Evolutionary conservation across 2,797 vertebrate genomes (phyloP).

Genomic region (Synaphobranchus kaupii): DNA sequence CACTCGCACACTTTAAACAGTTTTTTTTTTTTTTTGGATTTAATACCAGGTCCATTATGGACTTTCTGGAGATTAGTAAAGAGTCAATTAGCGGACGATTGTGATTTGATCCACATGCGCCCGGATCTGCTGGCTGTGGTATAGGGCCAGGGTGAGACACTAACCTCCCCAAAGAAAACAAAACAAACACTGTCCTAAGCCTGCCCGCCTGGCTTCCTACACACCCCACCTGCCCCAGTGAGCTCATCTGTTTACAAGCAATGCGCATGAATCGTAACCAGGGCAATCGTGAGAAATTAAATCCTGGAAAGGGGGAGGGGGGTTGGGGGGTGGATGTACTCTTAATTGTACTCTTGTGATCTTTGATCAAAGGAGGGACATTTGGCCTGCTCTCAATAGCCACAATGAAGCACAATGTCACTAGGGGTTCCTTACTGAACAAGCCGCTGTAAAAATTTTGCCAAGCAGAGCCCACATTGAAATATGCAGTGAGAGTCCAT

Average conservation of each 20-base stretch:
- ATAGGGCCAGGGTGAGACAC: slow-evolving; percentile 32
- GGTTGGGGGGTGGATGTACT: slow-evolving; percentile 49
- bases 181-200: neutral
- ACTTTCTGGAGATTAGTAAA: slow-evolving; percentile 92
- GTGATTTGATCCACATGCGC: slow-evolving; percentile 98
- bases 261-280: neutral
- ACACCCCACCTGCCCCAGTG: neutral
- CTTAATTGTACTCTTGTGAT: slow-evolving; percentile 62
- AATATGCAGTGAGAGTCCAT: neutral
- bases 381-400: slow-evolving; percentile 63
- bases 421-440: neutral
- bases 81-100: slow-evolving; percentile 97
- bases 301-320: slow-evolving; percentile 47
- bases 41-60: slow-evolving; percentile 99
- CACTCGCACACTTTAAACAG: slow-evolving; percentile 93
- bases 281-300: neutral
- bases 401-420: slow-evolving; percentile 56
- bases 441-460: neutral
- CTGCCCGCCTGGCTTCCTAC: neutral
- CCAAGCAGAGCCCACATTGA: neutral
- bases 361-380: slow-evolving; percentile 72
- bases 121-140: slow-evolving; percentile 73
- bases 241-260: slow-evolving; percentile 8
- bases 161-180: neutral
- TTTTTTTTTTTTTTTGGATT: slow-evolving; percentile 86